These are phyloP conservation scores for Tragelaphus strepsiceros DNA, from an alignment of 2,113 vertebrate species.

Conservation along the genomic window DNA sequence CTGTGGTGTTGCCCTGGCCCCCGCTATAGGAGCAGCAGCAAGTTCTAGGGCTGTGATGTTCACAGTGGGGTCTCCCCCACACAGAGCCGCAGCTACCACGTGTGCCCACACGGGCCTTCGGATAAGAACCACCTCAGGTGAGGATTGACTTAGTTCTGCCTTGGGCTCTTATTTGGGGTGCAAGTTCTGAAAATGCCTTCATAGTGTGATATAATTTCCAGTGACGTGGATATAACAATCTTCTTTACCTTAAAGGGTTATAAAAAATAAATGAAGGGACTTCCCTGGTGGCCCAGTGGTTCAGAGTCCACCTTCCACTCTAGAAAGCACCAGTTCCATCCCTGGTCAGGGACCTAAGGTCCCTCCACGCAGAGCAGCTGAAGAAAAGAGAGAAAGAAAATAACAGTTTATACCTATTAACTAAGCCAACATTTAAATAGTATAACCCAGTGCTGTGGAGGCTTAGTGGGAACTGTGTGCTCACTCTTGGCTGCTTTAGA, in stretches of 20 bases:
- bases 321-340: neutral
- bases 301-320: neutral
- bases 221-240: neutral
- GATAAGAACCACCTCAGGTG: conserved; percentile 94
- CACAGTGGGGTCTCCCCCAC: conserved; percentile 96
- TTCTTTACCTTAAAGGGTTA: neutral
- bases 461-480: neutral
- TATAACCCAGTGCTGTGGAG: neutral
- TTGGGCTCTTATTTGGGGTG: neutral
- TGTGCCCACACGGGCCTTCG: conserved; percentile 91
- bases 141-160: conserved; percentile 29
- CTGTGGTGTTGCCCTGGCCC: conserved; percentile 75
- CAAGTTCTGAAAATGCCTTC: neutral
- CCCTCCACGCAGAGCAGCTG: neutral
- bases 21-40: conserved; percentile 73
- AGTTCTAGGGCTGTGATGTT: conserved; percentile 92
- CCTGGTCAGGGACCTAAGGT: neutral
- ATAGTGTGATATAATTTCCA: neutral
- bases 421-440: neutral
- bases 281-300: neutral
- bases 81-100: conserved; percentile 88
- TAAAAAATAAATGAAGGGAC: neutral
- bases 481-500: neutral
- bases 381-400: neutral
- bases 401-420: neutral